Conservation (phyloP, 2,113 vertebrate genomes). For the Eublepharis macularius region DNA sequence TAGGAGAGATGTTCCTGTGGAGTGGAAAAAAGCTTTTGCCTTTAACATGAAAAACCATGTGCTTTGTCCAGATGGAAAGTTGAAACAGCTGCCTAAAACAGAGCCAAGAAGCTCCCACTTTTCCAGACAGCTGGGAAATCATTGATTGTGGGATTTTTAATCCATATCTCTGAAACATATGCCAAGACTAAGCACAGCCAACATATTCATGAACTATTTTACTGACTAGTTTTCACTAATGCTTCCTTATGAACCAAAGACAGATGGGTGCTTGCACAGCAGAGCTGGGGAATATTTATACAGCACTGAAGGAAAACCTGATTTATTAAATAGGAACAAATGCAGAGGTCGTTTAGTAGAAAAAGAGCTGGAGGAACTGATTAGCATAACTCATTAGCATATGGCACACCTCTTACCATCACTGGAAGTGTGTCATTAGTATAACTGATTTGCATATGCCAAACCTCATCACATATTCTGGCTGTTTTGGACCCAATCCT, state of each 20-base stretch:
- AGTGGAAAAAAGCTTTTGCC: background rate
- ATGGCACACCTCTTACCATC: no score
- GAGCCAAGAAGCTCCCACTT: constrained; percentile 20
- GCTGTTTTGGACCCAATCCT: no score
- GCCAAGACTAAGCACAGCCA: background rate
- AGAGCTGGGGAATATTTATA: background rate
- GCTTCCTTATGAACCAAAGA: background rate
- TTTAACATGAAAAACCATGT: constrained; percentile 15
- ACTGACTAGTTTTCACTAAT: background rate
- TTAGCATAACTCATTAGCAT: no score
- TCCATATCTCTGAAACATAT: background rate
- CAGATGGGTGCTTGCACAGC: background rate
- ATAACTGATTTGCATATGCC: no score
- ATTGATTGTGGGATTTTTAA: constrained; percentile 26
- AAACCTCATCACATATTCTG: no score
- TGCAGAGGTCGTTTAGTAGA: no score
- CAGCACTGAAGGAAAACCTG: background rate
- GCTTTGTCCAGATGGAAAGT: constrained; percentile 7
- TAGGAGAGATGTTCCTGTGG: background rate
- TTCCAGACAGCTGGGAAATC: constrained; percentile 19
- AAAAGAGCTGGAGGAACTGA: no score
- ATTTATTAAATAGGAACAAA: background rate
- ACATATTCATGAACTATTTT: background rate
- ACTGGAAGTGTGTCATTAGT: no score
- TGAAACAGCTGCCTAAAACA: constrained; percentile 24